Base-by-base conservation (phyloP, 2,888 invertebrate species). In the Neoascia interrupta region DNA sequence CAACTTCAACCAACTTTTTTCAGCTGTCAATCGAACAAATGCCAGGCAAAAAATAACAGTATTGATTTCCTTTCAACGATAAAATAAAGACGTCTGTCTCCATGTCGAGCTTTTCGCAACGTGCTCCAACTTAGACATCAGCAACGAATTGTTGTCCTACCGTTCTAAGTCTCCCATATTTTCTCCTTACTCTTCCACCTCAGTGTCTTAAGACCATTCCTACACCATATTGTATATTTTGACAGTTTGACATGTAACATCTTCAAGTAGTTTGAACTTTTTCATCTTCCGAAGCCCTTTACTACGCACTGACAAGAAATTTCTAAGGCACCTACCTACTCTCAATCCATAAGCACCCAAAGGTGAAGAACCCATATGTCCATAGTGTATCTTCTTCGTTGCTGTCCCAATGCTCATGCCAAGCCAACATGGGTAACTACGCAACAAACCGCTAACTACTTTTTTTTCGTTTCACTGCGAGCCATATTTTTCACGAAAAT, bases 311-410 rank as follows among this genome's bases (percentile, higher is more conserved):
- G 19, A 41, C 37, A 54, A 41, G 15, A 47, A 39, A 53, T 60
- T 23, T 47, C 43, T 58, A 49, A 63, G 28, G 54, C 23, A 31
- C 58, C 15, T 31, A 19, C 41, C 34, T 21, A 54, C 56, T 49
- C 54, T 18, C 13, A 26, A 39, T 60, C 51, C 45, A 36, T 28
- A 34, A 36, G 31, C 21, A 54, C 36, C 56, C 56, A 61, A 73
- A 79, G 79, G 79, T 79, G 79, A 79, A 79, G 79, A 79, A 79
- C 79, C 79, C 73, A 72, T 47, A 70, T 53, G 70, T 41, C 58
- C 64, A 74, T 74, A 64, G 49, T 34, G 72, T 66, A 60, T 76
- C 72, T 72, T 76, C 72, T 72, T 60, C 53, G 37, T 45, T 23
- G 58, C 41, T 47, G 11, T 19, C 15, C 21, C 3, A 26, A 18